Evolutionary conservation across 2,888 invertebrate genomes (phyloP), one percentile per base, ranked within the genome.

Genomic region (Scaptomyza caliginosa): DNA sequence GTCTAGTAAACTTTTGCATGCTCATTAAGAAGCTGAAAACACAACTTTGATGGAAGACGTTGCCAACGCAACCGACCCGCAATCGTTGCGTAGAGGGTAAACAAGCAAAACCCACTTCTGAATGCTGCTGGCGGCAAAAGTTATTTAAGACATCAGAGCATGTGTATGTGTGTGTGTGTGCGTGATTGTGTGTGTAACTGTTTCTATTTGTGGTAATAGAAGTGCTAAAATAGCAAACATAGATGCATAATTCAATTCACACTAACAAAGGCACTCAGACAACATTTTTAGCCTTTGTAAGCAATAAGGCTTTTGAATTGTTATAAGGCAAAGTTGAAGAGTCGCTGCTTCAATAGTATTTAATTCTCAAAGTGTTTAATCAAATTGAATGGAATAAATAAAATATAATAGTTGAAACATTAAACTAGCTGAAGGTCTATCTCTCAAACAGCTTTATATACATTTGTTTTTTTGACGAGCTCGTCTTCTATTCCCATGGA

Each of bases 21-120:
- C 86, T 86, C 83, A 81, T 83, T 83, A 86, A 84, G 76, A 78
- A 78, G 40, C 70, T 63, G 57, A 42, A 55, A 65, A 24, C 56
- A 81, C 54, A 84, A 86, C 58, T 77, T 60, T 70, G 77, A 63
- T 69, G 57, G 52, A 75, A 74, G 67, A 67, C 46, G 72, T 70
- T 70, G 66, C 66, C 51, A 36, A 36, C 46, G 51, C 48, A 40
- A 50, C 32, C 62, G 36, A 66, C 17, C 54, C 66, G 54, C 40
- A 68, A 50, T 52, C 50, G 28, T 42, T 46, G 38, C 50, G 42
- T 24, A 28, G 67, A 60, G 71, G 67, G 64, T 49, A 67, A 71
- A 71, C 62, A 62, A 21, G 26, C 43, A 38, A 74, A 67, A 49
- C 60, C 49, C 17, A 52, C 43, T 54, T 7, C 36, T 55, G 50